These are phyloP conservation scores for Coreoperca whiteheadi DNA, from an alignment of 2,113 vertebrate species.

Conservation along the genomic window DNA sequence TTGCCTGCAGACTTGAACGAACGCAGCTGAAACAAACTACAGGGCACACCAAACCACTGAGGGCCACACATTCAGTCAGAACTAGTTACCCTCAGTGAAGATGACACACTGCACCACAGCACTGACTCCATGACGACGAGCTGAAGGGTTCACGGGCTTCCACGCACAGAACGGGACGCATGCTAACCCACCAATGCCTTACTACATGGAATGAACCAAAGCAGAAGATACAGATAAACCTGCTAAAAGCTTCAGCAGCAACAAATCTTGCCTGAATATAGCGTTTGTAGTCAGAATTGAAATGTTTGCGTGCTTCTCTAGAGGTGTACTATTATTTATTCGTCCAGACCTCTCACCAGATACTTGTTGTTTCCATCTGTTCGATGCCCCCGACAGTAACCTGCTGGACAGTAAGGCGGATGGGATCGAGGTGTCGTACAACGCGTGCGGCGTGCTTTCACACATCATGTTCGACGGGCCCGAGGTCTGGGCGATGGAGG, in stretches of 20 bases:
- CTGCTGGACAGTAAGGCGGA: constrained; percentile 97
- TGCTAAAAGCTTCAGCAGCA: too few relatives aligned
- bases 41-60: neutral
- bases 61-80: neutral
- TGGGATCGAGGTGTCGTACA: constrained; percentile 98
- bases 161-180: neutral
- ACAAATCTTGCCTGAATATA: too few relatives aligned
- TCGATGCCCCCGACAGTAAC: constrained; percentile 81
- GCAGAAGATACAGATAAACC: too few relatives aligned
- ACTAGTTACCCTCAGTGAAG: too few relatives aligned
- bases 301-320: too few relatives aligned
- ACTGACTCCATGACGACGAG: neutral
- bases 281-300: too few relatives aligned
- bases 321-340: too few relatives aligned
- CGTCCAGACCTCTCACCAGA: neutral
- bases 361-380: neutral
- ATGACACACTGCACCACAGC: too few relatives aligned
- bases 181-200: neutral
- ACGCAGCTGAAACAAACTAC: neutral
- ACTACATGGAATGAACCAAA: too few relatives aligned
- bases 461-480: constrained; percentile 99
- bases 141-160: neutral
- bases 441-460: constrained; percentile 96
- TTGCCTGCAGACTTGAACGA: neutral
- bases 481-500: constrained; percentile 91